Base-by-base conservation (phyloP, 2,888 invertebrate genomes). In the Quadroppia sp. region DNA sequence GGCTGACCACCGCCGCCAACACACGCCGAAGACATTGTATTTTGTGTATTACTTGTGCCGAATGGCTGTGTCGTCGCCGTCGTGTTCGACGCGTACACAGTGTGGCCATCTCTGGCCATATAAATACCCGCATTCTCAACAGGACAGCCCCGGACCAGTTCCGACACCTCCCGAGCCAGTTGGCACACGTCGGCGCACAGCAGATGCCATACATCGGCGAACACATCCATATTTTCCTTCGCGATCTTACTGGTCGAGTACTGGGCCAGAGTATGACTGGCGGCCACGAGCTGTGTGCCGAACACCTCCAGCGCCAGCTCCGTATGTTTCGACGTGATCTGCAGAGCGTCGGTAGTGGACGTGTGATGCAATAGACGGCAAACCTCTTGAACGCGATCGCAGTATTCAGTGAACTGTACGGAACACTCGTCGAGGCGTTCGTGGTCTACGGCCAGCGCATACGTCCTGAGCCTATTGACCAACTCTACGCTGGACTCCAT, bases 371-470 rank as follows among this genome's bases (percentile, higher is more conserved):
- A 86, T 79, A 99, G 86, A 85, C 97, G 97, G 85, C 97, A 97
- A 78, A 94, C 96, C 88, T 99, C 98, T 83, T 97, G 90, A 81
- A 98, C 91, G 84, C 98, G 98, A 85, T 98, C 98, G 82, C 96
- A 91, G 84, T 95, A 94, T 84, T 98, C 97, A 82, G 93, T 91
- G 83, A 98, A 97, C 84, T 91, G 90, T 85, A 94, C 92, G 80
- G 94, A 90, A 83, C 91, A 90, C 83, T 92, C 94, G 83, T 95
- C 93, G 80, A 98, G 89, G 83, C 92, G 88, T 82, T 94, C 93
- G 80, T 91, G 88, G 85, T 93, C 91, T 76, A 90, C 90, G 77
- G 88, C 87, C 77, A 90, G 84, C 48, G 91, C 90, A 75, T 89
- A 86, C 79, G 88, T 88, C 81, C 89, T 87, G 79, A 91, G 87